Evolutionary conservation across 1,140 invertebrate genomes (phyloP), one percentile per base, ranked within the genome.

Genomic region (Popillia japonica): DNA sequence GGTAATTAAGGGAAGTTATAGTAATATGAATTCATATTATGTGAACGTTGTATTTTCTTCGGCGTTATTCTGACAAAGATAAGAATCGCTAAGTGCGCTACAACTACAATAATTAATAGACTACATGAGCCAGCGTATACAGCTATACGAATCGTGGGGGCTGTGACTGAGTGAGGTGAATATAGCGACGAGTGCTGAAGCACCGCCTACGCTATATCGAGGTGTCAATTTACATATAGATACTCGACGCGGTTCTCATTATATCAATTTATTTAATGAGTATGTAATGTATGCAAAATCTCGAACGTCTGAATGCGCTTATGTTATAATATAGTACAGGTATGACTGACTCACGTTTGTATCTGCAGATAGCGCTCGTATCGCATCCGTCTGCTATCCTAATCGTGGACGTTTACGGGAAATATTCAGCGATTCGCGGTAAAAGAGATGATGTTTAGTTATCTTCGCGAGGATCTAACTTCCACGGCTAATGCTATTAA

Each of bases 191-290:
- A 23, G 61, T 64, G 10, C 17, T 14, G 64, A 27, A 73, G n/a
- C 40, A 20, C 34, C 72, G 72, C 72, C 72, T 73, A 73, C 72
- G 27, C 40, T 23, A 73, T 73, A n/a, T 42, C 40, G 27, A 73
- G 72, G 72, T 73, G 72, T 73, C 72, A 73, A 73, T 73, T 73
- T 73, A 73, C 72, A 73, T 73, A 73, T 73, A 73, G 72, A 34
- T 8, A 73, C 72, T 73, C 72, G 27, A 14, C 40, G 27, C 72
- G 72, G 27, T 17, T 34, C 27, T 73, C 72, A 73, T 73, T 73
- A 73, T 73, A 73, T 42, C 72, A 73, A 73, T 73, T 73, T 73
- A 73, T 40, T 73, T 40, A 73, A 73, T 73, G 72, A 73, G 72
- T 41, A 17, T 73, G 72, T 73, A 73, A 73, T 73, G 72, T 73